These are phyloP conservation scores for Mizuhopecten yessoensis DNA, from an alignment of 1,140 invertebrate species.

Conservation along the genomic window DNA sequence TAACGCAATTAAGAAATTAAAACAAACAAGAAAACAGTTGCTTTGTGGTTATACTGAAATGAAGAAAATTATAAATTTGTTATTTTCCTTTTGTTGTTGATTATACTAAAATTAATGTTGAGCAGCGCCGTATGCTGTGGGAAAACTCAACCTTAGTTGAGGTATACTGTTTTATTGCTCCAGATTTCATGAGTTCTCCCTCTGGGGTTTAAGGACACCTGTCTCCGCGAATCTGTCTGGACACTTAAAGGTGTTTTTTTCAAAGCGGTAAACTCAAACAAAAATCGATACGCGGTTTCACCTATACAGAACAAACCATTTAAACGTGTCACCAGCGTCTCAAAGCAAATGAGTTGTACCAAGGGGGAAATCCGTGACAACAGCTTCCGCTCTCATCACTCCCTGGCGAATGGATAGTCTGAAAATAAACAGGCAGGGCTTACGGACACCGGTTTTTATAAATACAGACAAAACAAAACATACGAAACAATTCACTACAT, in stretches of 20 bases:
- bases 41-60: no score
- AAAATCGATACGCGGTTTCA: neutral
- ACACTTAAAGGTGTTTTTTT: neutral
- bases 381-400: neutral
- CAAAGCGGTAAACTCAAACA: neutral
- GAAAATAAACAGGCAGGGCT: neutral
- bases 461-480: neutral
- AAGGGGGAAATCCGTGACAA: neutral
- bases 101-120: no score
- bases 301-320: neutral
- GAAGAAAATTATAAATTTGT: no score
- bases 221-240: neutral
- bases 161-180: no score
- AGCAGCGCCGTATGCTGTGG: no score
- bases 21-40: no score
- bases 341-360: neutral
- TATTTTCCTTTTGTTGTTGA: no score
- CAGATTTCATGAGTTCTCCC: neutral
- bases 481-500: no score
- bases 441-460: neutral
- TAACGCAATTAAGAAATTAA: no score
- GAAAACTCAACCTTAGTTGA: no score
- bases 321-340: slow-evolving; percentile 16
- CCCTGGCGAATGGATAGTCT: neutral
- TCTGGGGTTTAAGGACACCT: neutral